Conservation (phyloP, 2,797 vertebrate species). For the Spinus olivaceus region DNA sequence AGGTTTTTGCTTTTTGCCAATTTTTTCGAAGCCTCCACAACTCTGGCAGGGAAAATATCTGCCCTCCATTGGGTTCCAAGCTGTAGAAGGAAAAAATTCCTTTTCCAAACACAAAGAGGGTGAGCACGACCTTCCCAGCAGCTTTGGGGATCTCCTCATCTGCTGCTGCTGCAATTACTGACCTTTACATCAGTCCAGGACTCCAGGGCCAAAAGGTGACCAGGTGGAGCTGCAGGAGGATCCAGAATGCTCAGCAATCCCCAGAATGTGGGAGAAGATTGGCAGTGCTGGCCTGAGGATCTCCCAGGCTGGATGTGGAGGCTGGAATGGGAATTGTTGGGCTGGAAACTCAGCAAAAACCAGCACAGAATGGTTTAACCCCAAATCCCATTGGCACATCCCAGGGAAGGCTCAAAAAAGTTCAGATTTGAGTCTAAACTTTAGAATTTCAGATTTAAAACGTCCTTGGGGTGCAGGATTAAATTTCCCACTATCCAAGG, state of each 20-base stretch:
- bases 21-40: background rate
- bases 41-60: background rate
- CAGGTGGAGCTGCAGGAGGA: fast-evolving
- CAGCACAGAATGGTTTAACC: background rate
- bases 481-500: background rate
- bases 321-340: background rate
- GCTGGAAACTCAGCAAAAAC: background rate
- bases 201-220: background rate
- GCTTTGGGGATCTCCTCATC: background rate
- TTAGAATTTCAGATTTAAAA: background rate
- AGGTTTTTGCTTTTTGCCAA: background rate
- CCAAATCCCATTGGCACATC: background rate
- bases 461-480: background rate
- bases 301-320: background rate
- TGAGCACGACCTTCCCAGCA: fast-evolving
- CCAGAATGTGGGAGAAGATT: background rate
- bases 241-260: background rate
- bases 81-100: background rate
- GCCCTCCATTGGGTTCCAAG: background rate
- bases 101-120: background rate
- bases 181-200: background rate
- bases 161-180: background rate
- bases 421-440: background rate
- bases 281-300: background rate
- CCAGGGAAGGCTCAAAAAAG: background rate